Base-by-base conservation (phyloP, 2,888 invertebrate genomes). In the Ormyrus pomaceus region DNA sequence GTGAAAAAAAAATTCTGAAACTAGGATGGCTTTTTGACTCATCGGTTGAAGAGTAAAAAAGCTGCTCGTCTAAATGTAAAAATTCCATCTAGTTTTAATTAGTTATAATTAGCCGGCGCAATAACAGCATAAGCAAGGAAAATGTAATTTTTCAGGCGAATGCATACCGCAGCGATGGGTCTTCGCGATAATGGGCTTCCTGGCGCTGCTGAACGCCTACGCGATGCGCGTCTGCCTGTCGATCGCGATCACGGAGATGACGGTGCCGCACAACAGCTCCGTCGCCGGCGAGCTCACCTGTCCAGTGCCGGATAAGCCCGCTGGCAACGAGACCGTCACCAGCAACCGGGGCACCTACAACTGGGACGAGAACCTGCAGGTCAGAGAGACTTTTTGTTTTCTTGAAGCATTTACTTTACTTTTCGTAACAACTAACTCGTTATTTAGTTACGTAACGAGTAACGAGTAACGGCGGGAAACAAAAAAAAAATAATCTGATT, bases 221-320 rank as follows among this genome's bases (percentile, higher is more conserved):
- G 94, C 95, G 56, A 95, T 95, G 95, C 92, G 95, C 10, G 94
- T 95, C 2, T 94, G 94, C 82, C 91, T 95, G 1, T 95, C 94
- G 82, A 91, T 95, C 82, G 94, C 95, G 65, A 95, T 95, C 82
- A 95, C 95, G 2, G 93, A 94, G 86, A 94, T 95, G 93, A 94
- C 94, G 2, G 45, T 66, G 3, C 65, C 70, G 7, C 46, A 5
- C 7, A 77, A 77, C 19, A 19, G 13, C 10, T 70, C 45, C n/a
- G 9, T 5, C 2, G 2, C 51, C 1, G 19, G 9, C 10, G 56
- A 76, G 2, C 19, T 45, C 2, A 46, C 48, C 5, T 61, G 75
- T 8, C n/a, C 10, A 6, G 55, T 48, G 3, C 8, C 69, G n/a
- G 34, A 13, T 10, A 45, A 56, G 6, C 34, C 48, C 2, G 6